phyloP scores from a whole-genome alignment of 2,113 vertebrate genomes.

The Prochilodus magdalenae region DNA sequence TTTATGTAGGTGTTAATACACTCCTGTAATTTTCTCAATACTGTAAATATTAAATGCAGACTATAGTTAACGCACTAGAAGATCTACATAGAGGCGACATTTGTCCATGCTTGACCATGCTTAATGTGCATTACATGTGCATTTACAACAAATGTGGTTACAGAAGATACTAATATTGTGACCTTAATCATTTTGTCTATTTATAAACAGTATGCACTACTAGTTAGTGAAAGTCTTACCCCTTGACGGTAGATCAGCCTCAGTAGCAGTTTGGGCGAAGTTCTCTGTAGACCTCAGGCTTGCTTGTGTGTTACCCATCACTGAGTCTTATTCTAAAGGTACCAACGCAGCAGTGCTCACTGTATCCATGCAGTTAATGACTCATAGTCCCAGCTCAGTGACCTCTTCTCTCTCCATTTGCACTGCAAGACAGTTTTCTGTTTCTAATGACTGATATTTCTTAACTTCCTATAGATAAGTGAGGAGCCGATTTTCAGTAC shows the following conservation, averaged over 20 bases:
- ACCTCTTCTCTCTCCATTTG: not conserved
- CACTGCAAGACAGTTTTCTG: not conserved
- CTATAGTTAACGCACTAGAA: too few species aligned
- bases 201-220: not conserved
- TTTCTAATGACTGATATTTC: not conserved
- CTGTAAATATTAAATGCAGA: not conserved
- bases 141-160: not conserved
- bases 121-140: not conserved
- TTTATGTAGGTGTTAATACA: not conserved
- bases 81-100: too few species aligned
- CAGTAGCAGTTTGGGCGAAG: constrained; percentile 18
- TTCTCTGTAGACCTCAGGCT: constrained; percentile 20
- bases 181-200: not conserved
- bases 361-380: not conserved
- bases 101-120: too few species aligned
- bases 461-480: constrained; percentile 17
- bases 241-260: constrained; percentile 15
- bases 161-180: not conserved
- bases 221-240: constrained; percentile 32
- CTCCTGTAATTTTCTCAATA: not conserved
- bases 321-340: not conserved
- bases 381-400: not conserved
- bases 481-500: not conserved
- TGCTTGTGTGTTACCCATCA: constrained; percentile 42
- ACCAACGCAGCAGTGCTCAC: not conserved